Base-by-base conservation (phyloP, 2,113 vertebrate species). In the Syrmaticus mikado region DNA sequence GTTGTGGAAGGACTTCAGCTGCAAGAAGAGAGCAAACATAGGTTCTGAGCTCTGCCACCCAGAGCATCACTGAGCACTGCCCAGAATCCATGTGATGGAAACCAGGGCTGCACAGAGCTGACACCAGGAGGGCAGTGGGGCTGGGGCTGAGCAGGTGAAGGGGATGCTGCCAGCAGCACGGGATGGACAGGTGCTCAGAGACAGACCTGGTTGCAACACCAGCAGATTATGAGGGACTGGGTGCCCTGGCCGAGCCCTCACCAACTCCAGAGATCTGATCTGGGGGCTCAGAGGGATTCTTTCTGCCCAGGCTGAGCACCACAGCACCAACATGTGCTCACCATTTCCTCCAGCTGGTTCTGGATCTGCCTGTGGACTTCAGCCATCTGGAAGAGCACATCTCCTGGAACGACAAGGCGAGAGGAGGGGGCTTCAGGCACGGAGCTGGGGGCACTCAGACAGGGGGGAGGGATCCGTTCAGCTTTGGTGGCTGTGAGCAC, bases 301-400 rank as follows among this genome's bases (percentile, higher is more conserved):
- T 24, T 17, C 22, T 11, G 34, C 34, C 61, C 61, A 62, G 61
- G 36, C 36, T 15, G 36, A 27, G 61, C 38, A 27, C 36, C 25
- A 27, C 61, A 28, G 16, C 61, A 28, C 38, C 38, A 40, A 12
- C 17, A 16, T 8, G 25, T 46, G 97, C 99, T 98, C 97, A 99
- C 99, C 99, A 99, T 99, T 89, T 99, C 99, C 81, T 99, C 99
- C 58, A 99, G 96, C 96, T 99, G 99, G 96, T 99, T 99, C 96
- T 99, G 99, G 94, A 99, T 99, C 98, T 99, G 99, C 93, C 99
- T 95, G 98, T 99, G 99, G 78, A 99, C 99, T 84, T 99, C 99
- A 3, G 99, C 99, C 99, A 99, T 99, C 98, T 99, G 99, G 97
- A 99, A 99, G 22, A 99, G 99, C n/a, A 99, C 99, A 0, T 99